These are phyloP conservation scores for Dendrocopos noguchii DNA, from an alignment of 2,113 vertebrate species.

Conservation along the genomic window DNA sequence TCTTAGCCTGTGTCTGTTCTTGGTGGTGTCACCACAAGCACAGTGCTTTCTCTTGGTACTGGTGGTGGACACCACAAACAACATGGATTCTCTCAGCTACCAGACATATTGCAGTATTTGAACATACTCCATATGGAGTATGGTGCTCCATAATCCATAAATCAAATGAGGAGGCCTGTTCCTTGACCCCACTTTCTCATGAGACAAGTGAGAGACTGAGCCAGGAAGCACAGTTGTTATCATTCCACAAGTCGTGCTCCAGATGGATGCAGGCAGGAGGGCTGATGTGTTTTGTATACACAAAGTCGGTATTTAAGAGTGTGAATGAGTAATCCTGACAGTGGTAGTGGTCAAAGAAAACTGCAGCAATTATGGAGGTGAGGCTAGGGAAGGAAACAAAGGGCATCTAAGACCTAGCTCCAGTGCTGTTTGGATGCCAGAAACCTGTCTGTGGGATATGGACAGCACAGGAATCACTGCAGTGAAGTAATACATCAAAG, in stretches of 20 bases:
- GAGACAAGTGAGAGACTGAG: neutral
- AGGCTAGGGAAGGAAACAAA: neutral
- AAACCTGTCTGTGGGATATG: neutral
- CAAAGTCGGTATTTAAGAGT: neutral
- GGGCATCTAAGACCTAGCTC: neutral
- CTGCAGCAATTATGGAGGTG: neutral
- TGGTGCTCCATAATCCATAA: neutral
- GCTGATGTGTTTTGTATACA: neutral
- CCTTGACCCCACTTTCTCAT: neutral
- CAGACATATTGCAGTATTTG: neutral
- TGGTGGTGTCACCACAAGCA: neutral
- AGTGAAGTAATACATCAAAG: neutral
- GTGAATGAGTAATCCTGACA: neutral
- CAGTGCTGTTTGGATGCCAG: neutral
- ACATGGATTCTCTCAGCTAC: neutral
- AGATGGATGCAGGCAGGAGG: neutral
- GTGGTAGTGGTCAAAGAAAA: neutral
- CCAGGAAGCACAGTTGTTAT: neutral
- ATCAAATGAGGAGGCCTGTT: neutral
- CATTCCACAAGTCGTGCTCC: neutral
- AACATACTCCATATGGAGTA: neutral
- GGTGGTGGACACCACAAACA: accelerated
- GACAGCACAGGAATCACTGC: neutral
- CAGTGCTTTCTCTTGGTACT: neutral
- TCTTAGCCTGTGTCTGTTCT: neutral